These are phyloP conservation scores for Lumbricus terrestris DNA, from an alignment of 2,888 invertebrate genomes.

Conservation along the genomic window DNA sequence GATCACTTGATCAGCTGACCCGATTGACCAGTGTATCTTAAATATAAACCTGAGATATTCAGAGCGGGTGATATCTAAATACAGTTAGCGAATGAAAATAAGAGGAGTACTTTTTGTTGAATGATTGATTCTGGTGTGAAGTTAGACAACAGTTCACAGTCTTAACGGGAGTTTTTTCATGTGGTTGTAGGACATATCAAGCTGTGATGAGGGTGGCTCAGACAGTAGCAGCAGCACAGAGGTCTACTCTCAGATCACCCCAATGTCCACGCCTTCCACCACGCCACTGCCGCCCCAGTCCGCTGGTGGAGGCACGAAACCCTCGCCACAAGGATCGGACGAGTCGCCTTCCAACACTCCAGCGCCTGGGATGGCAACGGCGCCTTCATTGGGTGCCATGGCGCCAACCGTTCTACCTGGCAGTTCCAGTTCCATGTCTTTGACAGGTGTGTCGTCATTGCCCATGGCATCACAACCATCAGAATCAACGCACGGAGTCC, in stretches of 20 bases:
- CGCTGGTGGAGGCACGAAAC: conserved; percentile 7
- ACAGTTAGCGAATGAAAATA: not conserved
- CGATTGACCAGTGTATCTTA: not conserved
- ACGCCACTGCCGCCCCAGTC: conserved; percentile 15
- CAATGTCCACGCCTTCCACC: conserved; percentile 24
- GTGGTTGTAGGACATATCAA: conserved; percentile 24
- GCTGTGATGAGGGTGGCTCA: conserved; percentile 26
- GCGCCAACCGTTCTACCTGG: not conserved
- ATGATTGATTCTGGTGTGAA: not conserved
- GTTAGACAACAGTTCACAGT: not conserved
- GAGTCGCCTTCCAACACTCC: conserved; percentile 14
- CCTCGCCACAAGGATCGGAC: not conserved
- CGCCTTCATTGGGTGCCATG: not conserved
- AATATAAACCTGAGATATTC: too few species aligned
- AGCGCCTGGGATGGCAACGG: not conserved
- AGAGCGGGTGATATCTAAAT: not conserved
- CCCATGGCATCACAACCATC: not conserved
- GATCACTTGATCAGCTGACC: not conserved
- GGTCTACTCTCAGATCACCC: conserved; percentile 31
- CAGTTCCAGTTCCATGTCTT: not conserved
- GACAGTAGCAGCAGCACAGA: conserved; percentile 34
- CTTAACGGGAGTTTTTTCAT: not conserved
- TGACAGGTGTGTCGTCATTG: not conserved
- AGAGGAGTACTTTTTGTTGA: not conserved
- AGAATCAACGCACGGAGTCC: not conserved